phyloP scores from a whole-genome alignment of 2,888 invertebrate species.

The Platypus cylindrus region DNA sequence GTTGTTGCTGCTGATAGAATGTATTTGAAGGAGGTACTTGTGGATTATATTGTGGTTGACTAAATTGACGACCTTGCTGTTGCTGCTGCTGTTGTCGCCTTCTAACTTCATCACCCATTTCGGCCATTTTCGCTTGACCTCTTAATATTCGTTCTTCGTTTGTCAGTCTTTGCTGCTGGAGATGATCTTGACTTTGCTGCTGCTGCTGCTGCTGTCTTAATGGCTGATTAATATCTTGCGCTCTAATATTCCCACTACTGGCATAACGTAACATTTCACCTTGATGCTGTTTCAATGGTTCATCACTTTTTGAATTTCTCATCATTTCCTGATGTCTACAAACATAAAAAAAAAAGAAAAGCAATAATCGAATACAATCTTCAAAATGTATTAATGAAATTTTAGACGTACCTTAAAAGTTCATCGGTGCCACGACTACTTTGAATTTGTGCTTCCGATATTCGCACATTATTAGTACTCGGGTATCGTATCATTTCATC shows the following conservation, averaged over 20 bases:
- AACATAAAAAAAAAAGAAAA: background rate
- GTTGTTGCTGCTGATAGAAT: conserved; percentile 16
- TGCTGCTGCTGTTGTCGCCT: conserved; percentile 17
- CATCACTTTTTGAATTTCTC: conserved; percentile 32
- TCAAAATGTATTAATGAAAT: background rate
- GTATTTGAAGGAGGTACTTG: conserved; percentile 23
- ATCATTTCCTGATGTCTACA: conserved; percentile 18
- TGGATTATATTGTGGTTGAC: conserved; percentile 29
- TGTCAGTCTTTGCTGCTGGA: conserved; percentile 17
- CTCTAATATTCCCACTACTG: conserved; percentile 33
- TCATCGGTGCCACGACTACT: conserved; percentile 20
- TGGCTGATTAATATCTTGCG: conserved; percentile 26
- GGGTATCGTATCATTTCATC: conserved; percentile 32
- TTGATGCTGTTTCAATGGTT: conserved; percentile 28
- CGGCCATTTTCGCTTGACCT: conserved; percentile 55
- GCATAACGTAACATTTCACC: conserved; percentile 28
- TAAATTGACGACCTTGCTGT: conserved; percentile 16
- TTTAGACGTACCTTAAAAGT: conserved; percentile 20
- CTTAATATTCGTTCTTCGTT: conserved; percentile 23
- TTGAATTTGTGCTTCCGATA: conserved; percentile 27
- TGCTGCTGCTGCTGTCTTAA: too few species aligned
- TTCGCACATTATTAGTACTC: conserved; percentile 26
- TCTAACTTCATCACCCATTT: conserved; percentile 58
- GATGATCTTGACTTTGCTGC: conserved; percentile 20
- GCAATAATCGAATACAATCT: background rate